Conservation (phyloP, 1,140 invertebrate species). For the Bilobella aurantiaca region DNA sequence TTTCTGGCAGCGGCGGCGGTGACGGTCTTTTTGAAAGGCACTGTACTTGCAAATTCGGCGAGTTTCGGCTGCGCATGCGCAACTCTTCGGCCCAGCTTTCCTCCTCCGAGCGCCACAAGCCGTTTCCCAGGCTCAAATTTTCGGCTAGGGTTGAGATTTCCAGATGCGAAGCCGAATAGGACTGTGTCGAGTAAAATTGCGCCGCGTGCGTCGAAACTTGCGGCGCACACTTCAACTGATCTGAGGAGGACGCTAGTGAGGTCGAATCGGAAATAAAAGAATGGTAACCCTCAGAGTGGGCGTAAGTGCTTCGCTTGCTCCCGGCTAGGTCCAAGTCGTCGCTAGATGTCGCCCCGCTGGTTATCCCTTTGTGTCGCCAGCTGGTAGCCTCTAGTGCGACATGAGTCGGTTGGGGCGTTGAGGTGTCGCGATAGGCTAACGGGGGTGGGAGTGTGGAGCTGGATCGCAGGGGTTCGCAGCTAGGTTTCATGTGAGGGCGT, state of each 20-base stretch:
- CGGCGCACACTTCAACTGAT: conserved; percentile 46
- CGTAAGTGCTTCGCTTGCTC: conserved; percentile 53
- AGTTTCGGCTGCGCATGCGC: neutral
- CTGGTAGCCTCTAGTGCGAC: conserved; percentile 35
- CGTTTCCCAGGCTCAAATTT: conserved; percentile 52
- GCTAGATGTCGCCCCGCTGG: conserved; percentile 61
- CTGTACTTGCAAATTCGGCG: neutral
- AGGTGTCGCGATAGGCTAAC: conserved; percentile 25
- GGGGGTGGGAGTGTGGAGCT: conserved; percentile 20
- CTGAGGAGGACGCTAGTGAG: conserved; percentile 59
- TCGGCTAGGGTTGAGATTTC: conserved; percentile 52
- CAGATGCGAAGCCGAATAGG: conserved; percentile 34
- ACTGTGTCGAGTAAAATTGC: conserved; percentile 2
- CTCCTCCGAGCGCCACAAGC: conserved; percentile 57
- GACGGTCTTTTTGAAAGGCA: conserved; percentile 17
- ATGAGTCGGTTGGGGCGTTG: conserved; percentile 12
- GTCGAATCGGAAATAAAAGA: conserved; percentile 64
- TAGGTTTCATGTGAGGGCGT: conserved; percentile 52
- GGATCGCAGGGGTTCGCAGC: neutral
- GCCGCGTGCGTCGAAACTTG: conserved; percentile 32
- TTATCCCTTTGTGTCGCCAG: conserved; percentile 43
- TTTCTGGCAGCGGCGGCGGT: neutral
- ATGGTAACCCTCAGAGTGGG: conserved; percentile 69
- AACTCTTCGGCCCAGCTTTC: conserved; percentile 47
- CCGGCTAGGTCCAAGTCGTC: conserved; percentile 61